These are phyloP conservation scores for Drosophila demipolita DNA, from an alignment of 2,888 invertebrate genomes.

Conservation along the genomic window DNA sequence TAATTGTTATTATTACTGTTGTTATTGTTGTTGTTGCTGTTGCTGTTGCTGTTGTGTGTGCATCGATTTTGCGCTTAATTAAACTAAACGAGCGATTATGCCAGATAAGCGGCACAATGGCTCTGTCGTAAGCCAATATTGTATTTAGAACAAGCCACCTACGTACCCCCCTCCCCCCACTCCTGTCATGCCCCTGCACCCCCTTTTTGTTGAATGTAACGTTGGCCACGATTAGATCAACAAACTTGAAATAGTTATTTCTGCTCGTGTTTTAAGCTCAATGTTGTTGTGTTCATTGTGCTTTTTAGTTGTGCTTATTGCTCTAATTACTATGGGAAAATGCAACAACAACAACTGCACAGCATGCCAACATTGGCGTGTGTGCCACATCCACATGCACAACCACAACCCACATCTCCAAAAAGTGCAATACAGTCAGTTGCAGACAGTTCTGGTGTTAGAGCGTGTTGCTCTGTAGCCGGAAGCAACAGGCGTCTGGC, in stretches of 20 bases:
- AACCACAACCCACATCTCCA: not conserved
- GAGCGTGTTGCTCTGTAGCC: conserved; percentile 27
- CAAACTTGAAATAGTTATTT: conserved; percentile 43
- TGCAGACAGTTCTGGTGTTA: conserved; percentile 20
- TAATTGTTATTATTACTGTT: conserved; percentile 1
- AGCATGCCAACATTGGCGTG: conserved; percentile 59
- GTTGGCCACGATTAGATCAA: conserved; percentile 44
- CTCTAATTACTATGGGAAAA: conserved; percentile 69
- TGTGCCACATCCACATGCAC: conserved; percentile 13
- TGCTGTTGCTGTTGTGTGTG: conserved; percentile 3
- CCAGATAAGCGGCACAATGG: conserved; percentile 48
- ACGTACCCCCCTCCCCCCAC: too few species aligned
- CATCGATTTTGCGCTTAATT: conserved; percentile 75
- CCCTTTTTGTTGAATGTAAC: conserved; percentile 6
- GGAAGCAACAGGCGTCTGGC: conserved; percentile 58
- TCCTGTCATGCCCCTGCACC: not conserved
- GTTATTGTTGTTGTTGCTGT: not conserved
- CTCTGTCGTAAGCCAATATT: conserved; percentile 40
- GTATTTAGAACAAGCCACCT: not conserved
- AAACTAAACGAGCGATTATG: conserved; percentile 60
- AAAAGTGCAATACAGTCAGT: conserved; percentile 17
- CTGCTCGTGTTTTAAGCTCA: conserved; percentile 43
- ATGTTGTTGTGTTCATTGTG: conserved; percentile 25
- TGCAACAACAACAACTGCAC: conserved; percentile 31
- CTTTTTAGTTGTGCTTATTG: conserved; percentile 35